phyloP scores from a whole-genome alignment of 1,140 invertebrate genomes.

The Calycopis cecrops region DNA sequence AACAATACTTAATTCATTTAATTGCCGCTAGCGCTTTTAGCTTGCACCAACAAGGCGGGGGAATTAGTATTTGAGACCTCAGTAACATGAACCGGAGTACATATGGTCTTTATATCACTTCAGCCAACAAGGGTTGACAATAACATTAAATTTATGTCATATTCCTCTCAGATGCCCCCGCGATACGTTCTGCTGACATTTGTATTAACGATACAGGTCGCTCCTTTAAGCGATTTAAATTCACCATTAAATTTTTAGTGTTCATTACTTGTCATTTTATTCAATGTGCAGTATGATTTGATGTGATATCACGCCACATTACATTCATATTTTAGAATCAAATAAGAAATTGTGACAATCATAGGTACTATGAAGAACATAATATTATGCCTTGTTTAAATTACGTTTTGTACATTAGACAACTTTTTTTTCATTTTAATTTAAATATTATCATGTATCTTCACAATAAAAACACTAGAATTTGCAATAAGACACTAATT shows the following conservation, averaged over 20 bases:
- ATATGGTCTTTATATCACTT: slow-evolving; percentile 67
- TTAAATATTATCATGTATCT: no score
- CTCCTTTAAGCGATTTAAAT: slow-evolving; percentile 30
- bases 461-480: no score
- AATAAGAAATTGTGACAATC: no score
- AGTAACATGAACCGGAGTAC: slow-evolving; percentile 60
- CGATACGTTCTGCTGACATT: slow-evolving; percentile 57
- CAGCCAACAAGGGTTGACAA: slow-evolving; percentile 58
- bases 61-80: slow-evolving; percentile 56
- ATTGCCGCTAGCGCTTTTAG: slow-evolving; percentile 25
- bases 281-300: no score
- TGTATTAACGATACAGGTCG: slow-evolving; percentile 56
- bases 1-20: no score
- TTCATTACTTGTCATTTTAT: not conserved
- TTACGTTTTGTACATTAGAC: no score
- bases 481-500: no score
- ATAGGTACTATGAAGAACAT: no score
- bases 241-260: not conserved
- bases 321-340: no score
- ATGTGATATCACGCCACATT: not conserved
- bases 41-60: slow-evolving; percentile 25
- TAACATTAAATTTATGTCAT: slow-evolving; percentile 71
- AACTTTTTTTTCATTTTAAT: no score
- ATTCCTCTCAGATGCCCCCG: slow-evolving; percentile 50
- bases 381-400: no score